phyloP scores from a whole-genome alignment of 2,888 invertebrate species.

The Phragmatobia fuliginosa region DNA sequence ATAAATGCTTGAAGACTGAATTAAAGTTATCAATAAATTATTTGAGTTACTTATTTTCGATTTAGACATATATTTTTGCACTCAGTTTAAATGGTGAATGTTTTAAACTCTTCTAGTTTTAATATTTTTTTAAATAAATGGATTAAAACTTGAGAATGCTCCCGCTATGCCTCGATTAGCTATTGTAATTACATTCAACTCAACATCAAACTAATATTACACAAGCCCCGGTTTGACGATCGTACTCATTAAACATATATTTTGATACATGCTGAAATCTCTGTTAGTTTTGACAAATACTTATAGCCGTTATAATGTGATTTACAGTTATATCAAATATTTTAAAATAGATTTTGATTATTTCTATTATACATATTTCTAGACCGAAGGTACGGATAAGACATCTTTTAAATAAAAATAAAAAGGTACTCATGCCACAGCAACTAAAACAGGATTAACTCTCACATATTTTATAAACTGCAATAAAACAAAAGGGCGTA shows the following conservation, averaged over 20 bases:
- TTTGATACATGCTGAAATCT: background rate
- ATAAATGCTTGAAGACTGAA: background rate
- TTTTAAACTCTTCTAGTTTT: background rate
- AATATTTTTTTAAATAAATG: constrained; percentile 3
- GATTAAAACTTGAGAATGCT: constrained; percentile 13
- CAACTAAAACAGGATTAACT: background rate
- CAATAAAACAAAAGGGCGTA: constrained; percentile 30
- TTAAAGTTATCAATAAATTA: background rate
- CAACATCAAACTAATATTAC: constrained; percentile 35
- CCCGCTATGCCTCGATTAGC: constrained; percentile 35
- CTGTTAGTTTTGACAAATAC: background rate
- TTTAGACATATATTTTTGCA: background rate
- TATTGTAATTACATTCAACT: constrained; percentile 45
- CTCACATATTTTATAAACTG: constrained; percentile 9
- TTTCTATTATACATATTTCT: no score
- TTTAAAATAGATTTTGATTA: no score
- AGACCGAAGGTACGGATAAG: background rate
- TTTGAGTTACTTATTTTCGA: background rate
- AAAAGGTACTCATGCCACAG: background rate
- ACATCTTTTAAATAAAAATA: background rate
- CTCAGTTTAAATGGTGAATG: background rate
- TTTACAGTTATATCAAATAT: background rate
- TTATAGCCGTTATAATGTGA: background rate
- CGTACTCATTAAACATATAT: constrained; percentile 18
- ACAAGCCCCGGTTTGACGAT: no score